These are phyloP conservation scores for Ephydatia muelleri DNA, from an alignment of 37 sponge, comb jelly and placozoan genomes.

Conservation along the genomic window DNA sequence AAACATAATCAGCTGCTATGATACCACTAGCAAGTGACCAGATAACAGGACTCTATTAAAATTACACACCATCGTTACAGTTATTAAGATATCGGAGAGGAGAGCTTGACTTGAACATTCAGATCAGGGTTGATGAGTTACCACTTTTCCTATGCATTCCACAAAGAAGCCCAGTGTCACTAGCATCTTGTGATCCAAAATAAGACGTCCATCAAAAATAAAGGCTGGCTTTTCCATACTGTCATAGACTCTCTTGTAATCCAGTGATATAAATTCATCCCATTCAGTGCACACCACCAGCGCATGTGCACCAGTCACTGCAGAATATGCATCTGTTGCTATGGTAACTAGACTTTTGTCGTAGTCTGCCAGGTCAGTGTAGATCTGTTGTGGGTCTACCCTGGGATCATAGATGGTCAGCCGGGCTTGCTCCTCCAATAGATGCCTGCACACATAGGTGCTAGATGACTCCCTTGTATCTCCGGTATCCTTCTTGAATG, in stretches of 20 bases:
- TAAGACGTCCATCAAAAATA: slow-evolving; percentile 88
- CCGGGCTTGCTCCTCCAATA: slow-evolving; percentile 83
- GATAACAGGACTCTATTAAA: not conserved
- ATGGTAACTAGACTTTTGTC: slow-evolving; percentile 74
- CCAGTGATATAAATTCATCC: slow-evolving; percentile 87
- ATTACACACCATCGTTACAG: not conserved
- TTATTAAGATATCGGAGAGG: not conserved
- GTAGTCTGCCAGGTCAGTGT: slow-evolving; percentile 61
- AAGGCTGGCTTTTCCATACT: slow-evolving; percentile 89
- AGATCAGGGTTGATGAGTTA: not conserved
- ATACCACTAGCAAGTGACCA: not conserved
- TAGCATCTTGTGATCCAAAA: slow-evolving; percentile 80
- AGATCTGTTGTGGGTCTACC: slow-evolving; percentile 72
- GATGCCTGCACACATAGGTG: slow-evolving; percentile 81
- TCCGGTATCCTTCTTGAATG: slow-evolving; percentile 89
- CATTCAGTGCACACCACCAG: slow-evolving; percentile 93
- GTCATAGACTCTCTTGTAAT: slow-evolving; percentile 78
- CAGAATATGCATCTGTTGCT: slow-evolving; percentile 77
- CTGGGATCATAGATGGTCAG: slow-evolving; percentile 90
- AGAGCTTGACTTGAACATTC: not conserved
- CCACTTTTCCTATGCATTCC: slow-evolving; percentile 80
- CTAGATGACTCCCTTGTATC: slow-evolving; percentile 90
- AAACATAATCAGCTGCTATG: slow-evolving; percentile 73
- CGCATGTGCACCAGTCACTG: slow-evolving; percentile 85
- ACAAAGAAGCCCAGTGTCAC: slow-evolving; percentile 86